Evolutionary conservation across 2,888 invertebrate species (phyloP).

Genomic region (Chironomus riparius): DNA sequence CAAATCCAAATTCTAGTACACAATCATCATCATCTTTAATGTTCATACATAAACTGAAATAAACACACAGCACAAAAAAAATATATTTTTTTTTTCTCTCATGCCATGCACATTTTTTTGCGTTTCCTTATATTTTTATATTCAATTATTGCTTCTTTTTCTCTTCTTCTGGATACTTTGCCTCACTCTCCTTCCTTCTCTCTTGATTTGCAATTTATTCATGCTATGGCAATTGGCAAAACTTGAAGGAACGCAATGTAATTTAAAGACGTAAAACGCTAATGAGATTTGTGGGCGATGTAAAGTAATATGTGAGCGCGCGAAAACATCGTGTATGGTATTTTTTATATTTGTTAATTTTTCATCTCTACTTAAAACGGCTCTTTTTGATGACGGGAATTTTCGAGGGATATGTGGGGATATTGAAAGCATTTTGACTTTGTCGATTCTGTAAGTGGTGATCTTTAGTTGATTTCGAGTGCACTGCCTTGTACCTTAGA

Average conservation of each 20-base stretch:
- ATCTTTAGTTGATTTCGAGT: too few species aligned
- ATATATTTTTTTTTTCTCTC: neutral
- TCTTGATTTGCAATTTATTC: neutral
- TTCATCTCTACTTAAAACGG: neutral
- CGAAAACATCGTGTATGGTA: conserved; percentile 22
- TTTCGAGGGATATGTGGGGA: too few species aligned
- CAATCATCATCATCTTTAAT: neutral
- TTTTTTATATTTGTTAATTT: conserved; percentile 1
- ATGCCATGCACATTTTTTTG: conserved; percentile 1
- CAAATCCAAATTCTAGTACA: too few species aligned
- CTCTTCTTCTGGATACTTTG: neutral
- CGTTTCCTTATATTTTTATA: neutral
- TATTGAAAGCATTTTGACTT: too few species aligned
- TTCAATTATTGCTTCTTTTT: neutral
- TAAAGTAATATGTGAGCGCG: conserved; percentile 6
- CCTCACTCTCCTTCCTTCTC: neutral
- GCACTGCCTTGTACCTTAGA: too few species aligned
- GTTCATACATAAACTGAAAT: neutral
- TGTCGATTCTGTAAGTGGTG: too few species aligned
- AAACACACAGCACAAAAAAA: neutral
- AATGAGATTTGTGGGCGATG: conserved; percentile 26
- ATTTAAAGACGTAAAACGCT: conserved; percentile 4
- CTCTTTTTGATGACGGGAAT: neutral
- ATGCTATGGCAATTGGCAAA: neutral
- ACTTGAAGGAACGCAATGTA: neutral